Evolutionary conservation across 2,888 invertebrate genomes (phyloP).

Genomic region (Smittia aterrima): DNA sequence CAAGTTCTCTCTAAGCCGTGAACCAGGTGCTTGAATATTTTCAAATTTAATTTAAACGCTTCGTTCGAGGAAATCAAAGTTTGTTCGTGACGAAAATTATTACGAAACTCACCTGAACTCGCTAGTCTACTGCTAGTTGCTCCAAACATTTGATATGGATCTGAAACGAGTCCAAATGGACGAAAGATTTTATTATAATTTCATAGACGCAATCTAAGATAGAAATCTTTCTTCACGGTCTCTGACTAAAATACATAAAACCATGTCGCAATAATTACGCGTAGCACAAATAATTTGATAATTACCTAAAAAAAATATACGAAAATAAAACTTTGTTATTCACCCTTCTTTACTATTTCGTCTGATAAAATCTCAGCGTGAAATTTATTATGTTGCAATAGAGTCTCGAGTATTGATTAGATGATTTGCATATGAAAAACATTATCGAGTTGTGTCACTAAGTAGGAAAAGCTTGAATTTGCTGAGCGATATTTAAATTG

Average conservation of each 20-base stretch:
- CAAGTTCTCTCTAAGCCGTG: conserved; percentile 3
- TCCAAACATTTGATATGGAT: conserved; percentile 98
- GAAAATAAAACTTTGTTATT: conserved; percentile 4
- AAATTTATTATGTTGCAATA: conserved; percentile 17
- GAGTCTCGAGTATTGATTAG: conserved; percentile 4
- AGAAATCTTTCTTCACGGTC: conserved; percentile 29
- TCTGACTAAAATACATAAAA: conserved; percentile 22
- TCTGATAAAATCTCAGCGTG: neutral
- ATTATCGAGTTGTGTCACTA: neutral
- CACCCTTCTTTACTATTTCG: conserved; percentile 10
- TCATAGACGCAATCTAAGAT: neutral
- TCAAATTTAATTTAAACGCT: neutral
- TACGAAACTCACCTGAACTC: conserved; percentile 74
- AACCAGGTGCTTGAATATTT: conserved; percentile 15
- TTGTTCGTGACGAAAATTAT: neutral
- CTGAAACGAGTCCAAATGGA: conserved; percentile 59
- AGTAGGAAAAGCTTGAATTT: neutral
- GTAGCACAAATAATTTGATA: conserved; percentile 20
- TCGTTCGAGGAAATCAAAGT: neutral
- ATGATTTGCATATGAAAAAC: neutral
- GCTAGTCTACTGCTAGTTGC: conserved; percentile 94
- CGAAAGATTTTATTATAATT: neutral
- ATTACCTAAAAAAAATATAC: conserved; percentile 12
- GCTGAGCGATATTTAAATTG: too few species aligned
- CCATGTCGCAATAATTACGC: conserved; percentile 37